Evolutionary conservation across 1,140 invertebrate species (phyloP), one percentile per base, ranked within the genome.

Genomic region (Lithobius niger): DNA sequence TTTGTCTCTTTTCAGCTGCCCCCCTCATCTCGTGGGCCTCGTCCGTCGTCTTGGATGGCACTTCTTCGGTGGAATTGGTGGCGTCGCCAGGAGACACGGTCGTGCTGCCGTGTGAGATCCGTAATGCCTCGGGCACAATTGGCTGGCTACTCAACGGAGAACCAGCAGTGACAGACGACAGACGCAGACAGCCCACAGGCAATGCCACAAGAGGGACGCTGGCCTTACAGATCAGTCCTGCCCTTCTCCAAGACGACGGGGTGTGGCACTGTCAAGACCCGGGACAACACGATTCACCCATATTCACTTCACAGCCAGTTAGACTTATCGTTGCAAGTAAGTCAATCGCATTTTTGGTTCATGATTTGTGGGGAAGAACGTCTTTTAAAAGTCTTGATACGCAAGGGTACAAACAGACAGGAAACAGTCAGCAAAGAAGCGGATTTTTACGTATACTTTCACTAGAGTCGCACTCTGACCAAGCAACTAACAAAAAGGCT

Each of bases 191-290:
- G 10, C 24, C 31, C 10, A 13, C n/a, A 18, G 10, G 26, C n/a
- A 55, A 55, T 55, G 13, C 13, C 4, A 50, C 54, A 26, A 48
- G 45, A 4, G 25, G 26, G 2, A 10, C 2, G 3, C 47, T 49
- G 21, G 16, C 36, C 3, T 57, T 65, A 21, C 61, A 60, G 2
- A 65, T 65, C 31, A 59, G 59, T 52, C 59, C 61, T 52, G 59
- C 63, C 10, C 27, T 62, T 19, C 58, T 61, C 26, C 62, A 65
- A 52, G 63, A 65, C 50, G 63, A 63, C 52, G 63, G 62, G 22
- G 56, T 65, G 27, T 65, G 63, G 63, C 62, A 65, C 28, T 65
- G 63, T 54, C 63, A 65, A 49, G 63, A 65, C 36, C 59, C 59
- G 42, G 60, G 59, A 25, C 59, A 65, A 55, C 60, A 61, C 4